Evolutionary conservation across 2,888 invertebrate species (phyloP).

Genomic region (Meteorus colon): DNA sequence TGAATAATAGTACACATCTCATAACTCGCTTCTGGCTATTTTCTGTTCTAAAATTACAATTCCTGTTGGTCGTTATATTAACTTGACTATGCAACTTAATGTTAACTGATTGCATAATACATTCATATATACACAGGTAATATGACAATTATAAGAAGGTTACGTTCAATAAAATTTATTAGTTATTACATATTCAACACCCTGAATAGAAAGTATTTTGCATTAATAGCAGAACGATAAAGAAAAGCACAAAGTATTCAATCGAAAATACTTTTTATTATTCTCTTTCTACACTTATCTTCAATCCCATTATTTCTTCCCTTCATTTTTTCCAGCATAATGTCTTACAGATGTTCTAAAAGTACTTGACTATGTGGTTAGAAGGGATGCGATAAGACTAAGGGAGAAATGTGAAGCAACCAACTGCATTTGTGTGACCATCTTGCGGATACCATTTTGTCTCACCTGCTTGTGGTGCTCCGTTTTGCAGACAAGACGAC

Average conservation of each 20-base stretch:
- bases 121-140: background rate
- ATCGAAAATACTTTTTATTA: background rate
- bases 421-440: constrained; percentile 20
- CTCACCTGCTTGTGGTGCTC: constrained; percentile 14
- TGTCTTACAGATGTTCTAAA: background rate
- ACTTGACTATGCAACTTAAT: background rate
- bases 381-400: background rate
- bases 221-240: background rate
- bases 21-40: background rate
- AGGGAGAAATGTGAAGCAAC: constrained; percentile 1
- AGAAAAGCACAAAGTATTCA: background rate
- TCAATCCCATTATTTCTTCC: background rate
- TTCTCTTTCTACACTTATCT: background rate
- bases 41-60: background rate
- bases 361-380: background rate
- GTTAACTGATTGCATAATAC: constrained; percentile 3
- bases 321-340: background rate
- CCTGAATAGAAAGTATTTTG: background rate
- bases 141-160: constrained; percentile 10
- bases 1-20: background rate
- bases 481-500: background rate
- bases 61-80: background rate
- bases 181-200: background rate
- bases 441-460: constrained; percentile 32
- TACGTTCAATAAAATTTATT: background rate